These are phyloP conservation scores for Hippotragus niger DNA, from an alignment of 2,113 vertebrate species.

Conservation along the genomic window DNA sequence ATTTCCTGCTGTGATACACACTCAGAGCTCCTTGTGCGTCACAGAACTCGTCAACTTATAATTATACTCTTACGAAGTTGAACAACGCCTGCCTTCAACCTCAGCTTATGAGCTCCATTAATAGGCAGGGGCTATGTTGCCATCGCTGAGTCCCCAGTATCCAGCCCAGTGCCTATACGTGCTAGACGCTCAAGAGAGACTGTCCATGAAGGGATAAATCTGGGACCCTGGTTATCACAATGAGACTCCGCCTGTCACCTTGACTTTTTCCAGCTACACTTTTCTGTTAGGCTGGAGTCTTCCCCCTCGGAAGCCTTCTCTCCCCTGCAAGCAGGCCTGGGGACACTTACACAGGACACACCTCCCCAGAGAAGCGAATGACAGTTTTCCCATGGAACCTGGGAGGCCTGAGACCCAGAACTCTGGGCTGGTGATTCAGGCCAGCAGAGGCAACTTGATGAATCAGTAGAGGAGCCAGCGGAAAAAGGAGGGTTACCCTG, in stretches of 20 bases:
- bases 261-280: background rate
- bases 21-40: background rate
- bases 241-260: background rate
- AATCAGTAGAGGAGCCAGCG: background rate
- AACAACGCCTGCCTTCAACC: background rate
- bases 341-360: background rate
- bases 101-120: background rate
- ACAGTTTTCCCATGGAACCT: background rate
- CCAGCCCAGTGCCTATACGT: background rate
- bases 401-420: background rate
- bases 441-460: background rate
- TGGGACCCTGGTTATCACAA: background rate
- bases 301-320: background rate
- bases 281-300: background rate
- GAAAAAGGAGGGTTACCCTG: background rate
- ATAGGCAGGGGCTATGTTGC: background rate
- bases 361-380: background rate
- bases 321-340: background rate
- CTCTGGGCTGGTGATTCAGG: background rate
- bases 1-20: background rate
- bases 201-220: background rate
- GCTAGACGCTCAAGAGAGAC: fast-evolving
- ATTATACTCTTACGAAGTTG: background rate
- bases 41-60: background rate
- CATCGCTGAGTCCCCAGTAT: background rate